Percentiles rank a stretch among this genome's conserved stretches.
Conservation (phyloP, 2,888 invertebrate species). For the Falcaria lacertinaria region DNA sequence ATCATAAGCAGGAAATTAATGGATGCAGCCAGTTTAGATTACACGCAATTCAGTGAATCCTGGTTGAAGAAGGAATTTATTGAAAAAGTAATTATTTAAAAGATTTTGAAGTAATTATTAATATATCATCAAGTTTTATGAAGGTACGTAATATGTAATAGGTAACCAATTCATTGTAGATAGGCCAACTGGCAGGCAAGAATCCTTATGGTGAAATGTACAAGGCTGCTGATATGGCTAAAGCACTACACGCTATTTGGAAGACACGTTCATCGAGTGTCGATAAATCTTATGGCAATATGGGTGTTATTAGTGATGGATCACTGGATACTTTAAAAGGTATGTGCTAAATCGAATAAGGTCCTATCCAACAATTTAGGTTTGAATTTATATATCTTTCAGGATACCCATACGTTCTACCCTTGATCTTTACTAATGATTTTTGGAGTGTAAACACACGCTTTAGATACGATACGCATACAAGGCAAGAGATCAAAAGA, state of each 20-base stretch:
- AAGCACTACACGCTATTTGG: slow-evolving; percentile 51
- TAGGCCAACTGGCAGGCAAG: slow-evolving; percentile 28
- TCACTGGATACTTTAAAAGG: slow-evolving; percentile 61
- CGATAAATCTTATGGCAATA: slow-evolving; percentile 31
- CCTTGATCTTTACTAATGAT: slow-evolving; percentile 38
- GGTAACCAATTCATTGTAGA: too few relatives aligned
- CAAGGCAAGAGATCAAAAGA: slow-evolving; percentile 56
- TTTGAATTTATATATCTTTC: slow-evolving; percentile 12
- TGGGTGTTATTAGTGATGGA: slow-evolving; percentile 66
- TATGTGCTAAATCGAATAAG: slow-evolving; percentile 15
- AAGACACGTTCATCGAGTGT: slow-evolving; percentile 23
- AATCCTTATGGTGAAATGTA: slow-evolving; percentile 62
- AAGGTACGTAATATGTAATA: too few relatives aligned
- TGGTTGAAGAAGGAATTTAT: slow-evolving; percentile 67
- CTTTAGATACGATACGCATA: slow-evolving; percentile 38
- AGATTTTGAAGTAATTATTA: too few relatives aligned
- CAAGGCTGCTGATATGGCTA: slow-evolving; percentile 45
- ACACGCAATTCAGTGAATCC: slow-evolving; percentile 49
- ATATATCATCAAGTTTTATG: too few relatives aligned
- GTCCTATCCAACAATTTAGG: too few relatives aligned
- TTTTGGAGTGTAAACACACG: slow-evolving; percentile 37
- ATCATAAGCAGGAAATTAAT: slow-evolving; percentile 34
- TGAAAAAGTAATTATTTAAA: slow-evolving; percentile 39
- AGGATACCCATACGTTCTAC: slow-evolving; percentile 58
- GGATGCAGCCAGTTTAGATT: slow-evolving; percentile 40